Evolutionary conservation across 2,797 vertebrate genomes (phyloP), one percentile per base, ranked within the genome.

Genomic region (Phoebastria nigripes): DNA sequence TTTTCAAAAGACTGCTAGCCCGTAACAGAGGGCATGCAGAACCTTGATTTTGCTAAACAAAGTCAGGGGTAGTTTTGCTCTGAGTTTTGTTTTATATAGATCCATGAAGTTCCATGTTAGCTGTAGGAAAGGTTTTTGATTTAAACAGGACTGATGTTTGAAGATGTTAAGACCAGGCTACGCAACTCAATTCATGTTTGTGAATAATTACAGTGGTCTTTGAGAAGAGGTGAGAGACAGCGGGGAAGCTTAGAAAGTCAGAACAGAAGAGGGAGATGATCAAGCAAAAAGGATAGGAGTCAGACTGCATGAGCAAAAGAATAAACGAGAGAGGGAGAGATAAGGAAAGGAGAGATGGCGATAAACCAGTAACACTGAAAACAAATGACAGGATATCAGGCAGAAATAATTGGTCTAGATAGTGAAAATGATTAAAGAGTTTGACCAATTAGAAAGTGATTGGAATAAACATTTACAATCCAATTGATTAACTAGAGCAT

Each of bases 401-500:
- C 74, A 84, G 42, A 59, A 90, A 54, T 93, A 96, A 97, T 71
- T 90, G 31, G 18, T 80, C 41, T 87, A 37, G 55, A 82, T 73
- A 66, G 66, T 69, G 62, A 66, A 87, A 94, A 72, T 72, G 2
- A 92, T 95, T 94, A 71, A 86, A 93, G 70, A 49, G 29, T 67
- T 94, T 89, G 56, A 93, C 86, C 63, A 70, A 63, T 91, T 94
- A 86, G 37, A 73, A 95, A 82, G 56, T 77, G 89, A 94, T 77
- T 91, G 79, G 78, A 89, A 91, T 95, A 95, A 89, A 94, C 51
- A 84, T 91, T 93, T 96, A 79, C 67, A 92, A 90, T 92, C 54
- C 70, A 91, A 58, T 91, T 93, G 92, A 96, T 96, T 93, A 92
- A 87, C 66, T 44, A 31, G 44, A 93, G 63, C 77, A 65, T 79